Percentiles rank a stretch among this genome's conserved stretches.
Evolutionary conservation across 2,797 vertebrate species (phyloP).

Genomic region (Odontamblyopus lacepedii): DNA sequence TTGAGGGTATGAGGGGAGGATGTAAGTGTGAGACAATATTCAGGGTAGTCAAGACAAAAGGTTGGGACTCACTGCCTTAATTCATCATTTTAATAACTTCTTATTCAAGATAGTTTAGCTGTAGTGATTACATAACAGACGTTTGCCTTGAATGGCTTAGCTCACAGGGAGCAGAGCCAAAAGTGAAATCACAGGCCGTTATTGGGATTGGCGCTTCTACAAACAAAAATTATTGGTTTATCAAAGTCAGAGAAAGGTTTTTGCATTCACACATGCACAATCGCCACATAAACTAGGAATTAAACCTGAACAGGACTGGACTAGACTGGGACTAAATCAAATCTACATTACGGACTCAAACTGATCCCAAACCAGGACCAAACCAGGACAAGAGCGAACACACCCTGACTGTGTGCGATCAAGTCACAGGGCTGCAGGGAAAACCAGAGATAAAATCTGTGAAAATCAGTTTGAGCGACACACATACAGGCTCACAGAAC

Average conservation of each 20-base stretch:
- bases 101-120: neutral
- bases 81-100: neutral
- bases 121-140: neutral
- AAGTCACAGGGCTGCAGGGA: neutral
- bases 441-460: neutral
- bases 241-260: neutral
- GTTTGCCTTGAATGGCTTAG: neutral
- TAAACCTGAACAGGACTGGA: too few relatives aligned
- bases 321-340: too few relatives aligned
- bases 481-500: neutral
- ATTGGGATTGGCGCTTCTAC: neutral
- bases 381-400: too few relatives aligned
- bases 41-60: too few relatives aligned
- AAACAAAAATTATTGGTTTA: constrained; percentile 7
- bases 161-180: neutral
- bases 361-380: too few relatives aligned
- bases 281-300: too few relatives aligned
- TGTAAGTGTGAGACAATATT: too few relatives aligned
- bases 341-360: too few relatives aligned
- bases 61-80: neutral
- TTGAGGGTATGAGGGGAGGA: too few relatives aligned
- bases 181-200: neutral
- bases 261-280: too few relatives aligned
- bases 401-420: neutral
- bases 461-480: neutral